Base-by-base conservation (phyloP, 1,140 invertebrate species). In the Brachystomella parvula region DNA sequence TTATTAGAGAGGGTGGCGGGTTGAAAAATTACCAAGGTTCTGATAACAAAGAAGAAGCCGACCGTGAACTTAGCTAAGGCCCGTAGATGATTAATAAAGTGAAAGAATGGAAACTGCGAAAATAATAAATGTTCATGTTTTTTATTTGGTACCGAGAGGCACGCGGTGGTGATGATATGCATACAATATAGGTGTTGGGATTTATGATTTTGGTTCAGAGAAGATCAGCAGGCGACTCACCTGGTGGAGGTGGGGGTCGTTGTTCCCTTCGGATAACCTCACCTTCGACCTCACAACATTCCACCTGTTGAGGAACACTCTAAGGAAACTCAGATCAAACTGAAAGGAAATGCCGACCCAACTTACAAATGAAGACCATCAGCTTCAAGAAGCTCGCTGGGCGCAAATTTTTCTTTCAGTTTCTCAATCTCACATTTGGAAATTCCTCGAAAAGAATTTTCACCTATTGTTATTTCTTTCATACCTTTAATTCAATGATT, bases 361-460 rank as follows among this genome's bases (percentile, higher is more conserved):
- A n/a, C n/a, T n/a, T n/a, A n/a, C n/a, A n/a, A n/a, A n/a, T n/a
- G n/a, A n/a, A n/a, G n/a, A n/a, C n/a, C n/a, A n/a, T n/a, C n/a
- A n/a, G n/a, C n/a, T n/a, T 35, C 61, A 59, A 49, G 60, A 65
- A 12, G 28, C 71, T 66, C 66, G 64, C 66, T 68, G 9, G 15
- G 71, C 71, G 68, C 71, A 70, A 72, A 72, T 72, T 72, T 72
- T 70, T 70, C 64, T 72, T 70, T 70, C 64, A 72, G 60, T 70
- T 70, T 72, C 68, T 56, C 57, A 62, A 47, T 29, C 29, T 2
- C 29, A 6, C 57, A 15, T 26, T 58, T 58, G 2, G 21, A 31
- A 17, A 24, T 53, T 56, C 49, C n/a, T 26, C 47, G 35, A 31
- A 33, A 47, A 19, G 28, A 30, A 6, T 39, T 39, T 39, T 9